Evolutionary conservation across 2,797 vertebrate genomes (phyloP).

Genomic region (Sebastes steindachneri): DNA sequence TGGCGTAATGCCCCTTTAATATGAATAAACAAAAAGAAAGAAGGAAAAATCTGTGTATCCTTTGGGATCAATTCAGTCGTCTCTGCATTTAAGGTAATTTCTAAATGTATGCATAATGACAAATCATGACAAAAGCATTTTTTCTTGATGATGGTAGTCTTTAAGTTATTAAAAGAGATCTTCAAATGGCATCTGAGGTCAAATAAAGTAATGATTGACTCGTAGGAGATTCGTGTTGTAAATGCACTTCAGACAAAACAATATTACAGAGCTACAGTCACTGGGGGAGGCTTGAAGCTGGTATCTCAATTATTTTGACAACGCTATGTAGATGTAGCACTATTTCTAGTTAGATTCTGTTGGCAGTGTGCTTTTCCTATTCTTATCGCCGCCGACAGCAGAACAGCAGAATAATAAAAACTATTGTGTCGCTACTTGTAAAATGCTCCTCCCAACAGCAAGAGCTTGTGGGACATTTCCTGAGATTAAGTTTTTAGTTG

Average conservation of each 20-base stretch:
- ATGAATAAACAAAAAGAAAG: neutral
- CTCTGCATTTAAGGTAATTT: neutral
- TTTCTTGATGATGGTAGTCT: neutral
- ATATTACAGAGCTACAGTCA: neutral
- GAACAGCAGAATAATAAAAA: conserved; percentile 63
- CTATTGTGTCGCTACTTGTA: conserved; percentile 66
- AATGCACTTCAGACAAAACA: conserved; percentile 4
- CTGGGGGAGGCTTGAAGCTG: conserved; percentile 8
- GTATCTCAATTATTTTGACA: conserved; percentile 53
- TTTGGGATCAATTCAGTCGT: neutral
- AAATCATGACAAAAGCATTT: neutral
- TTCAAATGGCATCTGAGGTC: neutral
- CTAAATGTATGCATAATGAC: neutral
- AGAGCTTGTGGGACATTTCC: conserved; percentile 44
- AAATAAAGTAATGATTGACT: neutral
- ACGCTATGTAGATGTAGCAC: conserved; percentile 39
- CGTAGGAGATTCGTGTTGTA: neutral
- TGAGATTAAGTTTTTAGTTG: conserved; percentile 45
- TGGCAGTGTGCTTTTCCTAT: conserved; percentile 53
- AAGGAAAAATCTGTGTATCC: neutral
- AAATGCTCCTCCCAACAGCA: conserved; percentile 52
- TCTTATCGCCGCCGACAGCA: conserved; percentile 62
- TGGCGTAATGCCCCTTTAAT: neutral
- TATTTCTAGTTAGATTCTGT: conserved; percentile 48
- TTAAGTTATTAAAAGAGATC: neutral